Percentiles rank a stretch among this genome's conserved stretches.
These are phyloP conservation scores for Siphamia tubifer DNA, from an alignment of 2,113 vertebrate genomes.

Conservation along the genomic window DNA sequence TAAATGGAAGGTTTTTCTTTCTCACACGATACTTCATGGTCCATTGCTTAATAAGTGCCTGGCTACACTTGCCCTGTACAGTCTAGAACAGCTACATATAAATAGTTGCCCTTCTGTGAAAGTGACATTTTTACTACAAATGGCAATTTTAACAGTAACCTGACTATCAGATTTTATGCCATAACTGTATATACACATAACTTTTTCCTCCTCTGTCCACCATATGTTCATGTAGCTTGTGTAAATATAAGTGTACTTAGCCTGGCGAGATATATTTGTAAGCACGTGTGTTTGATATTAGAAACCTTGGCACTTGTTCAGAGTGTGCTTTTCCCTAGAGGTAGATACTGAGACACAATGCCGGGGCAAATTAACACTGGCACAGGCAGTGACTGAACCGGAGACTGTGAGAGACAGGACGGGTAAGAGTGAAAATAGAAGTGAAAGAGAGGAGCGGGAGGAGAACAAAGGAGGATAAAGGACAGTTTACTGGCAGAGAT, in stretches of 20 bases:
- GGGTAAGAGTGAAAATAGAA: neutral
- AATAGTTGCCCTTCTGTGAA: no score
- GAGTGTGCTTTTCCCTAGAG: constrained; percentile 9
- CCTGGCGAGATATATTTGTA: neutral
- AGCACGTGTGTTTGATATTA: neutral
- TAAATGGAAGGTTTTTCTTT: neutral
- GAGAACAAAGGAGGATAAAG: neutral
- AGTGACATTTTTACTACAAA: no score
- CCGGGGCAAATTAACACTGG: constrained; percentile 29
- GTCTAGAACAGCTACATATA: neutral
- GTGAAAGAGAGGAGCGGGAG: neutral
- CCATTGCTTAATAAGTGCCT: neutral
- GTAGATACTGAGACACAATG: constrained; percentile 18
- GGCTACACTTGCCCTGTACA: neutral
- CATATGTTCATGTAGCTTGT: neutral
- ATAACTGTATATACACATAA: constrained; percentile 8
- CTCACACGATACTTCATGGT: neutral
- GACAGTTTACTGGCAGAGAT: neutral
- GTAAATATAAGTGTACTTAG: neutral
- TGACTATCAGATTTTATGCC: neutral
- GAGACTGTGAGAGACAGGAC: neutral
- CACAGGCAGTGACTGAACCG: neutral
- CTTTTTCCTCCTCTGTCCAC: neutral
- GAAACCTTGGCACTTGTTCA: constrained; percentile 35
- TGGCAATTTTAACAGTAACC: neutral